These are phyloP conservation scores for Melanerpes formicivorus DNA, from an alignment of 2,113 vertebrate genomes.

Conservation along the genomic window DNA sequence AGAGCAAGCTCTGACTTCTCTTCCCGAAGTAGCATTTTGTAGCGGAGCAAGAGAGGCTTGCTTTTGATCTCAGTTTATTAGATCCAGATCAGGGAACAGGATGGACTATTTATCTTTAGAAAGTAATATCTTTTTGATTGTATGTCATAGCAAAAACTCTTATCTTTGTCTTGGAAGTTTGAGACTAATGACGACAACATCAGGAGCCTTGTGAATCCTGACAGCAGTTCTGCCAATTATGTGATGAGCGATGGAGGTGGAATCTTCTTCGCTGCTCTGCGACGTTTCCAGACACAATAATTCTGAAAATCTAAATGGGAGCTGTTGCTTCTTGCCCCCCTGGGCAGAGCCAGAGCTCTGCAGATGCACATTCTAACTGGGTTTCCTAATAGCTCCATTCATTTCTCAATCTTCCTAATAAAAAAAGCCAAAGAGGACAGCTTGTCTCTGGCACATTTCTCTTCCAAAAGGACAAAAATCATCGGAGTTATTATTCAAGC, in stretches of 20 bases:
- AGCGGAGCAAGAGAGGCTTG: neutral
- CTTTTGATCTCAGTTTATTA: slow-evolving; percentile 55
- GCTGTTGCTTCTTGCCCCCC: slow-evolving; percentile 12
- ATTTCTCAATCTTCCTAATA: slow-evolving; percentile 60
- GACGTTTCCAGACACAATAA: slow-evolving; percentile 8
- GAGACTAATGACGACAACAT: slow-evolving; percentile 47
- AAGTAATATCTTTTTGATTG: slow-evolving; percentile 66
- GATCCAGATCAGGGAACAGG: slow-evolving; percentile 35
- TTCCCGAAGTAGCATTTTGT: slow-evolving; percentile 30
- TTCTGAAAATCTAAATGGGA: slow-evolving; percentile 54
- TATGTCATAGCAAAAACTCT: slow-evolving; percentile 56
- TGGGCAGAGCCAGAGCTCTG: slow-evolving; percentile 50
- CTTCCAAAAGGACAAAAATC: slow-evolving; percentile 45
- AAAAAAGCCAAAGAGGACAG: slow-evolving; percentile 44
- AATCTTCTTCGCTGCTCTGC: neutral
- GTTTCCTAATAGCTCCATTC: slow-evolving; percentile 32
- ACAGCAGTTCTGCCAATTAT: slow-evolving; percentile 59
- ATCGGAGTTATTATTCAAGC: slow-evolving; percentile 25
- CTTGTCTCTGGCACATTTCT: slow-evolving; percentile 33
- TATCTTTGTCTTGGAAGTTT: slow-evolving; percentile 44
- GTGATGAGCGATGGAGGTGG: slow-evolving; percentile 41
- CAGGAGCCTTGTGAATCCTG: slow-evolving; percentile 31
- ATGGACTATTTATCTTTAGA: slow-evolving; percentile 50
- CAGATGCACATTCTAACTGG: slow-evolving; percentile 28
- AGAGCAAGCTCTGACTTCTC: neutral